These are phyloP conservation scores for Lophotis ruficrista DNA, from an alignment of 2,113 vertebrate species.

Conservation along the genomic window DNA sequence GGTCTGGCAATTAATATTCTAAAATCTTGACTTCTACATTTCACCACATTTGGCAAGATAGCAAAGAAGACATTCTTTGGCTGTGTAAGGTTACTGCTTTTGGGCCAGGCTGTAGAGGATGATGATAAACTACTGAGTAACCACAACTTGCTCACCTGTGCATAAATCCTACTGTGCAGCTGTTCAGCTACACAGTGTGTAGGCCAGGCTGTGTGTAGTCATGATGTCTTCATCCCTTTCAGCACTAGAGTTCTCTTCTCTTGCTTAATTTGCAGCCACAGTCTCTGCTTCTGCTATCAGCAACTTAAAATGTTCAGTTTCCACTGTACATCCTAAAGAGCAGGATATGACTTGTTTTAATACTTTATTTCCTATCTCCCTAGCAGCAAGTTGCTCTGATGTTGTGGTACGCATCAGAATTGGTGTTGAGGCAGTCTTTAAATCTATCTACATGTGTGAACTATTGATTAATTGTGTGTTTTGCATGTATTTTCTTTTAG, in stretches of 20 bases:
- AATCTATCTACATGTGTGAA: not conserved
- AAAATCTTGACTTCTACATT: not conserved
- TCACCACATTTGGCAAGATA: not conserved
- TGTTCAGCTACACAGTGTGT: not conserved
- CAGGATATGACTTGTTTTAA: not conserved
- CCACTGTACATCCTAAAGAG: not conserved
- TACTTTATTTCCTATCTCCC: not conserved
- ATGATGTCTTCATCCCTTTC: not conserved
- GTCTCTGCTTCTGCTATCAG: not conserved
- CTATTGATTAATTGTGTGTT: not conserved
- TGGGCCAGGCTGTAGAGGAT: not conserved
- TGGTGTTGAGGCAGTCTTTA: not conserved
- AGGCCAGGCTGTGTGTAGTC: not conserved
- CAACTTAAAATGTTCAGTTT: not conserved
- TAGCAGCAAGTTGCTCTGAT: not conserved
- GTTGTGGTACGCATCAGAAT: not conserved
- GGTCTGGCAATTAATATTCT: not conserved
- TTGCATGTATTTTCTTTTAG: slow-evolving; percentile 65
- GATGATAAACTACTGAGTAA: not conserved
- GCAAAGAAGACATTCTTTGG: not conserved
- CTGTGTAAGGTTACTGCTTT: not conserved
- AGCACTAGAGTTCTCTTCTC: not conserved
- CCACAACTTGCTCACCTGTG: not conserved
- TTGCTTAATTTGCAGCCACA: not conserved
- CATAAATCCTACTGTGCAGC: not conserved